Evolutionary conservation across 1,140 invertebrate genomes (phyloP).

Genomic region (roundworm (Caenorhabditis elegans)): WBcel235 BX284605.5:13870001-13870500

Average conservation of each 20-base stretch:
- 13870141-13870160: too few species aligned
- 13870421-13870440: conserved; percentile 25
- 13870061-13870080: conserved; percentile 28
- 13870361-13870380: neutral
- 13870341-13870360: conserved; percentile 52
- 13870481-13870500: neutral
- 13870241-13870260: conserved; percentile 51
- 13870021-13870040: too few species aligned
- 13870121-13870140: conserved; percentile 30
- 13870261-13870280: conserved; percentile 49
- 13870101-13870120: conserved; percentile 22
- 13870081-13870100: conserved; percentile 44
- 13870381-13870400: conserved; percentile 5
- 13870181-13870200: neutral
- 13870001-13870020: too few species aligned
- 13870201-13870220: neutral
- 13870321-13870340: conserved; percentile 49
- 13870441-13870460: neutral
- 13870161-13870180: neutral
- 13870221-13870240: conserved; percentile 23
- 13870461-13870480: neutral
- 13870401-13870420: conserved; percentile 5
- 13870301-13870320: conserved; percentile 53
- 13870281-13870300: conserved; percentile 53
- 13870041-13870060: neutral